Percentiles rank a stretch among this genome's conserved stretches.
Evolutionary conservation across 2,113 vertebrate genomes (phyloP).

Genomic region (Pongo pygmaeus): DNA sequence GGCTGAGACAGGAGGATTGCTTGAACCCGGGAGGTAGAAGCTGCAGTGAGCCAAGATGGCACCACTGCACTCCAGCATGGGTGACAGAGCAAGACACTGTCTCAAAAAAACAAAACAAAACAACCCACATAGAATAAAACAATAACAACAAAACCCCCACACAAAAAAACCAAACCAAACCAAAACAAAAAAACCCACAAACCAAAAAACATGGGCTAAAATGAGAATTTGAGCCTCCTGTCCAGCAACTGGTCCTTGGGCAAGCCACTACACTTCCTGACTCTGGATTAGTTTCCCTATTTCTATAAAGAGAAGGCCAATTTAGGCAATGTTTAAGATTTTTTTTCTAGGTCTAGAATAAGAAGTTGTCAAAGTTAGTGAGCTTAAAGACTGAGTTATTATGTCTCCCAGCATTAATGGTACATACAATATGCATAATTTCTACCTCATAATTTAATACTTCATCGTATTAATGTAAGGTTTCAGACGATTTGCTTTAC

Average conservation of each 20-base stretch:
- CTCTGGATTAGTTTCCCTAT: not conserved
- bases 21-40: too few relatives aligned
- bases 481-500: not conserved
- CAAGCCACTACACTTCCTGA: not conserved
- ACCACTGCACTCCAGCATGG: too few relatives aligned
- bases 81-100: too few relatives aligned
- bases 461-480: not conserved
- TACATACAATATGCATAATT: not conserved
- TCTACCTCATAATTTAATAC: not conserved
- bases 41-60: too few relatives aligned
- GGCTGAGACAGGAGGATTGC: too few relatives aligned
- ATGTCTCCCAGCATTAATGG: not conserved
- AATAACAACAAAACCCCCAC: too few relatives aligned
- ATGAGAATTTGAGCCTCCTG: not conserved
- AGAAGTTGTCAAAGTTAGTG: not conserved
- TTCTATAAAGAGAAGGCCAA: not conserved
- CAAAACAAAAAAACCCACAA: too few relatives aligned
- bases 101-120: too few relatives aligned
- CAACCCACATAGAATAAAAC: too few relatives aligned
- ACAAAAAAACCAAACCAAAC: not conserved
- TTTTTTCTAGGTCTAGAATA: not conserved
- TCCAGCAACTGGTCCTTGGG: not conserved
- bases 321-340: not conserved
- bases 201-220: not conserved
- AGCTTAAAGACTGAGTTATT: not conserved